phyloP scores from a whole-genome alignment of 2,113 vertebrate genomes.

The Gila orcuttii region DNA sequence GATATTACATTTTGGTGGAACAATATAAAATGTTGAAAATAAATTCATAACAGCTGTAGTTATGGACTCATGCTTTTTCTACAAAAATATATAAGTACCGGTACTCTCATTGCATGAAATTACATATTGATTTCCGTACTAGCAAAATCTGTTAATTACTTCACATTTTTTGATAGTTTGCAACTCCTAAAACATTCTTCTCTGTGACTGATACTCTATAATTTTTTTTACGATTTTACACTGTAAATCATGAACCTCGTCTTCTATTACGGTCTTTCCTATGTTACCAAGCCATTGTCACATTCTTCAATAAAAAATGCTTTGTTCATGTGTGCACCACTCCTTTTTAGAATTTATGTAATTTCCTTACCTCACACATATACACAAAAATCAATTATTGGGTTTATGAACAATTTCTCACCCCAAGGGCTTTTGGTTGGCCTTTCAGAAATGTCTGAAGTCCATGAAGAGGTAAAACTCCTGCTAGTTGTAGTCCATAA shows the following conservation, averaged over 20 bases:
- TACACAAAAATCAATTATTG: neutral
- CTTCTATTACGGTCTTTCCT: neutral
- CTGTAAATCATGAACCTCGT: neutral
- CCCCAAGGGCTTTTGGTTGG: neutral
- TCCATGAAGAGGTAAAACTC: neutral
- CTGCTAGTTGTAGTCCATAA: too few relatives aligned
- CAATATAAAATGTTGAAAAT: neutral
- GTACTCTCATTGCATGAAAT: too few relatives aligned
- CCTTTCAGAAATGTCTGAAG: neutral
- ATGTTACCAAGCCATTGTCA: neutral
- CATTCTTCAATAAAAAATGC: neutral
- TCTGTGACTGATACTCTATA: neutral
- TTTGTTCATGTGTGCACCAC: neutral
- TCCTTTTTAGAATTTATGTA: neutral
- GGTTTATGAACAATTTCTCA: neutral
- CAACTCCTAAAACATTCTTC: neutral
- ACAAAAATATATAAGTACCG: too few relatives aligned
- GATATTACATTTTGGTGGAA: too few relatives aligned
- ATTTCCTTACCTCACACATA: neutral
- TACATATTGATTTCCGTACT: too few relatives aligned
- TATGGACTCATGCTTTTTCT: too few relatives aligned
- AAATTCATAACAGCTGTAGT: too few relatives aligned
- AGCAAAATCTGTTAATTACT: too few relatives aligned
- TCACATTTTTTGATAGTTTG: too few relatives aligned
- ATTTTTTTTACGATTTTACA: neutral